Base-by-base conservation (phyloP, 2,113 vertebrate species). In the Myotis davidii region DNA sequence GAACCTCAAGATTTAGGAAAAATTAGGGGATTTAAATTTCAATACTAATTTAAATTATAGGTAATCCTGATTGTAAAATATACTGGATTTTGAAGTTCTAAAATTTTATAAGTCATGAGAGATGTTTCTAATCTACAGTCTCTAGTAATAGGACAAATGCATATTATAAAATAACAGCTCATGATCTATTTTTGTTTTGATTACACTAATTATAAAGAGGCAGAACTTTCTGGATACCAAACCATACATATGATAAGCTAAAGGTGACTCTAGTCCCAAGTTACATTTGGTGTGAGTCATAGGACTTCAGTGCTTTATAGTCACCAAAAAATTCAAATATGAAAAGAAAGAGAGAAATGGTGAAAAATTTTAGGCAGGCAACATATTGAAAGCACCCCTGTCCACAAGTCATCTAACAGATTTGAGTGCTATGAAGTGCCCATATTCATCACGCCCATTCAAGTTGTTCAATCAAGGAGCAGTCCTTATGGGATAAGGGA, bases 1-100 rank as follows among this genome's bases (percentile, higher is more conserved):
- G 20, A 83, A 79, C 25, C 82, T 85, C 6, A 90, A 78, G 18
- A 92, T 85, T 85, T 82, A 78, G 56, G 9, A 65, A 87, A 96
- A 87, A 45, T 9, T 64, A 59, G 16, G 1, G 2, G 1, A 6
- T 39, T 93, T 76, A 45, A 67, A 12, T 74, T 96, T 74, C 18
- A 87, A 16, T 32, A 77, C 34, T 88, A 93, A 84, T 69, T 88
- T 88, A 91, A 94, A 90, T 90, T 64, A 88, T 17, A 78, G 11
- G 18, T 83, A 95, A 86, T 11, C 59, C 25, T 87, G 4, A 61
- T 73, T 42, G 16, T 50, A 67, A 13, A 85, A 70, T 32, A 29
- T 70, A 29, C 8, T 77, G 8, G 25, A 65, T 45, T 95, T 84
- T 88, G 10, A 81, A 64, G 79, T 90, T 79, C 21, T 11, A 64